A percentile compares a stretch with the other conserved stretches of the same genome.
Evolutionary conservation across 2,113 vertebrate species (phyloP).

Genomic region (Piliocolobus tephrosceles): DNA sequence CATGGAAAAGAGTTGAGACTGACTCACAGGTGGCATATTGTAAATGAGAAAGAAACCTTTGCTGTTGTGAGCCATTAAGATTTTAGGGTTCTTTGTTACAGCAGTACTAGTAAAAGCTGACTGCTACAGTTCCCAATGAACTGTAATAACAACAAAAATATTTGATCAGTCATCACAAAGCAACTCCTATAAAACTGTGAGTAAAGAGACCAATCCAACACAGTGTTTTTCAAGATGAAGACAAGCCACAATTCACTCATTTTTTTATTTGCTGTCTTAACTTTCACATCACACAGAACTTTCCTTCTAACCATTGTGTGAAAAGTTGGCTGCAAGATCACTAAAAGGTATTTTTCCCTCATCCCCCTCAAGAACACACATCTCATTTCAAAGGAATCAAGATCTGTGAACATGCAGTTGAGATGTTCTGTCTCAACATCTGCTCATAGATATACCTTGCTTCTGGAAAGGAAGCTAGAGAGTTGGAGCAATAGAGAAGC

Average conservation of each 20-base stretch:
- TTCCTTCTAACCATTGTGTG: background rate
- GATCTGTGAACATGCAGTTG: background rate
- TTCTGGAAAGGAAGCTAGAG: background rate
- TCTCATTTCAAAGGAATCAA: background rate
- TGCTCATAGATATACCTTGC: background rate
- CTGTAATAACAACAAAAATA: background rate
- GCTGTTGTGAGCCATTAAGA: background rate
- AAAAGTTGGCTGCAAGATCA: background rate
- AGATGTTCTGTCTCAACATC: background rate
- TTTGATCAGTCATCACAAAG: background rate
- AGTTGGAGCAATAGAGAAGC: background rate
- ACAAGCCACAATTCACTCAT: background rate
- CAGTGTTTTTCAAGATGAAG: slow-evolving; percentile 8
- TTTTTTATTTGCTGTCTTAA: background rate
- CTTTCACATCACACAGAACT: background rate
- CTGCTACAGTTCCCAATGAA: background rate
- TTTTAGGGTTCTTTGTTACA: background rate
- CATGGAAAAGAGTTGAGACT: background rate
- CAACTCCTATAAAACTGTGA: background rate
- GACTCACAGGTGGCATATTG: background rate
- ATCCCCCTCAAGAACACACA: background rate
- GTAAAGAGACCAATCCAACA: background rate
- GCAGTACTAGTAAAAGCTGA: background rate
- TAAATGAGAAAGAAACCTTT: background rate
- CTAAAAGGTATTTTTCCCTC: background rate